These are phyloP conservation scores for Oscheius sp. DNA, from an alignment of 2,888 invertebrate genomes.

Conservation along the genomic window DNA sequence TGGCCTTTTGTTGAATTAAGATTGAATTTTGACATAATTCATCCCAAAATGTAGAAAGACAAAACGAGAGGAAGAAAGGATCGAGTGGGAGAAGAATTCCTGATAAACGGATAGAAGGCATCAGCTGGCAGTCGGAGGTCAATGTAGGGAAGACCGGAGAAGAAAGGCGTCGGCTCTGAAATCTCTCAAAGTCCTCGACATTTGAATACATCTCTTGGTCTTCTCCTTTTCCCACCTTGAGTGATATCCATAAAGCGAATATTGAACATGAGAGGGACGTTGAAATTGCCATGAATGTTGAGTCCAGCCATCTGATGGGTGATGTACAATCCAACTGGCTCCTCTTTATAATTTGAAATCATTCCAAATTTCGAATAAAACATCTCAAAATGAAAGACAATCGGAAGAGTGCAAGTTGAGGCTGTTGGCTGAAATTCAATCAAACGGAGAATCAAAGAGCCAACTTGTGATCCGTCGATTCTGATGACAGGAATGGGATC, in stretches of 20 bases:
- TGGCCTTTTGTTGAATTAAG: too few species aligned
- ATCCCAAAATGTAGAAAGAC: too few species aligned
- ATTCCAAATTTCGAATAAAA: conserved; percentile 1
- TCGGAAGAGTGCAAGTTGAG: not conserved
- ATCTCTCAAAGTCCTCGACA: not conserved
- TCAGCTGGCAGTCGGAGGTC: conserved; percentile 21
- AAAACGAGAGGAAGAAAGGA: not conserved
- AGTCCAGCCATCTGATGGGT: not conserved
- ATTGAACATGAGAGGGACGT: too few species aligned
- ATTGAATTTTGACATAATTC: too few species aligned
- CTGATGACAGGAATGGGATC: not conserved
- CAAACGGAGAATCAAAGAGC: not conserved
- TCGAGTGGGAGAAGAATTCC: not conserved
- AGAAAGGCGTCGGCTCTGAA: conserved; percentile 8
- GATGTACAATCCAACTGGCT: not conserved
- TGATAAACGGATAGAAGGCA: conserved; percentile 21
- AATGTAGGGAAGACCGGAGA: conserved; percentile 15
- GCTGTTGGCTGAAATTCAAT: not conserved
- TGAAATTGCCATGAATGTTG: too few species aligned
- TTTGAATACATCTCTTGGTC: too few species aligned
- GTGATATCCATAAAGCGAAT: too few species aligned
- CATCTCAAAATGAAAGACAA: not conserved
- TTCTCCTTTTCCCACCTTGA: too few species aligned
- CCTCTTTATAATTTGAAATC: not conserved
- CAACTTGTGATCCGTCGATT: not conserved